A percentile compares a stretch with the other conserved stretches of the same genome.
Evolutionary conservation across 2,888 invertebrate species (phyloP).

Genomic region (Metacarcinus magister): DNA sequence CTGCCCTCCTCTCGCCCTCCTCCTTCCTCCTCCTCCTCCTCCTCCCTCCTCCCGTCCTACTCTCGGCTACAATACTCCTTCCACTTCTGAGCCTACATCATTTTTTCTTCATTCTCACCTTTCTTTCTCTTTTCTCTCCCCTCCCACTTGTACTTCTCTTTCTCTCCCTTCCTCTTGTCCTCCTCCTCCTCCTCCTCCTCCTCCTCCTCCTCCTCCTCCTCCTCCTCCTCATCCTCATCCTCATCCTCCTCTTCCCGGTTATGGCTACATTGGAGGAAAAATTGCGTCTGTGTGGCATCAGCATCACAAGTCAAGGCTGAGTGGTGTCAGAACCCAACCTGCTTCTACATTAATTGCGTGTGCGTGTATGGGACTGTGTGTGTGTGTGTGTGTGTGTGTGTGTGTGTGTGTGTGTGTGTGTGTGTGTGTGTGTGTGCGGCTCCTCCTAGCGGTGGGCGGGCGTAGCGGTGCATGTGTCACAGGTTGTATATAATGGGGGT

Average conservation of each 20-base stretch:
- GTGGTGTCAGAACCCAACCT: not conserved
- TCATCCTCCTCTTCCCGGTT: not conserved
- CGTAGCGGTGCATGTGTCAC: not conserved
- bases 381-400: slow-evolving; percentile 36
- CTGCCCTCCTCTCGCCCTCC: not conserved
- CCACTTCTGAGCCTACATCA: not conserved
- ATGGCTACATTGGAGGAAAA: not conserved
- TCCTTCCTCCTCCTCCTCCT: slow-evolving; percentile 43
- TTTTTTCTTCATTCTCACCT: not conserved
- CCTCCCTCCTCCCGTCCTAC: not conserved
- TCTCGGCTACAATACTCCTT: not conserved
- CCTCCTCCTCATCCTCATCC: not conserved
- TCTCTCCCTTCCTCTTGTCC: not conserved
- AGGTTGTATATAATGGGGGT: not conserved
- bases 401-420: slow-evolving; percentile 55
- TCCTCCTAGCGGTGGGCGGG: not conserved
- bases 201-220: not conserved
- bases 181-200: not conserved
- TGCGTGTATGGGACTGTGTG: not conserved
- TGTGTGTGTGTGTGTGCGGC: slow-evolving; percentile 3
- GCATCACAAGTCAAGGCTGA: not conserved
- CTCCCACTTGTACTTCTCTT: not conserved
- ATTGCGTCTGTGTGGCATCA: not conserved
- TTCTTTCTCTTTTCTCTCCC: not conserved
- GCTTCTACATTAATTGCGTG: not conserved